Percentiles rank a stretch among this genome's conserved stretches.
Conservation (phyloP, 2,888 invertebrate genomes). For the Apamea anceps region DNA sequence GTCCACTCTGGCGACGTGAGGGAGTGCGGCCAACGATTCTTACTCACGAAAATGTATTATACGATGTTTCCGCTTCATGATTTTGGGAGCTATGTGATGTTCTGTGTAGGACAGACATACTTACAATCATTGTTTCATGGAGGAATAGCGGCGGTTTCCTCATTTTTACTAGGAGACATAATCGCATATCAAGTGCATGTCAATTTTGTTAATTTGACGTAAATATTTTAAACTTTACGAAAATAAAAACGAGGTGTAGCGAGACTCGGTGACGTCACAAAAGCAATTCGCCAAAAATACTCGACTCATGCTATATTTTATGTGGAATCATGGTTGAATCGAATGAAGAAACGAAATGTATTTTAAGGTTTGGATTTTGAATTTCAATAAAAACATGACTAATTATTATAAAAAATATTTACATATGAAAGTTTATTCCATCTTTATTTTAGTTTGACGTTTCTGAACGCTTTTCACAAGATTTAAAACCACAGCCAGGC, state of each 20-base stretch:
- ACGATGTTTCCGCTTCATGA: constrained; percentile 27
- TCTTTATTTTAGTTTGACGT: too few relatives aligned
- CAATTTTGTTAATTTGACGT: neutral
- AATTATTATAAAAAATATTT: too few relatives aligned
- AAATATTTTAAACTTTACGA: neutral
- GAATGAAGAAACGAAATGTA: too few relatives aligned
- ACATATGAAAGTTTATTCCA: too few relatives aligned
- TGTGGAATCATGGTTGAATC: too few relatives aligned
- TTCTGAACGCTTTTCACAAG: too few relatives aligned
- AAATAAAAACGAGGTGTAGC: too few relatives aligned
- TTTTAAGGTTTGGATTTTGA: too few relatives aligned
- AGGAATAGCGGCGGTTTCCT: neutral
- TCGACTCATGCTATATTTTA: neutral
- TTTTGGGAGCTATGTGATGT: neutral
- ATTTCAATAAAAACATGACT: too few relatives aligned
- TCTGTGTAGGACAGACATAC: neutral
- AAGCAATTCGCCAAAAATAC: neutral
- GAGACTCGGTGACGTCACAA: neutral
- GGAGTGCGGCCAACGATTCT: constrained; percentile 37
- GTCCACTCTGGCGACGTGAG: constrained; percentile 39
- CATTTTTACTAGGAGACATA: neutral
- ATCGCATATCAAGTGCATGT: neutral
- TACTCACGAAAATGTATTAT: constrained; percentile 34
- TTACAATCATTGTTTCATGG: neutral
- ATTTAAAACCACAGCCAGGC: too few relatives aligned